Conservation (phyloP, 2,888 invertebrate species). For the Nymphalis c-album region DNA sequence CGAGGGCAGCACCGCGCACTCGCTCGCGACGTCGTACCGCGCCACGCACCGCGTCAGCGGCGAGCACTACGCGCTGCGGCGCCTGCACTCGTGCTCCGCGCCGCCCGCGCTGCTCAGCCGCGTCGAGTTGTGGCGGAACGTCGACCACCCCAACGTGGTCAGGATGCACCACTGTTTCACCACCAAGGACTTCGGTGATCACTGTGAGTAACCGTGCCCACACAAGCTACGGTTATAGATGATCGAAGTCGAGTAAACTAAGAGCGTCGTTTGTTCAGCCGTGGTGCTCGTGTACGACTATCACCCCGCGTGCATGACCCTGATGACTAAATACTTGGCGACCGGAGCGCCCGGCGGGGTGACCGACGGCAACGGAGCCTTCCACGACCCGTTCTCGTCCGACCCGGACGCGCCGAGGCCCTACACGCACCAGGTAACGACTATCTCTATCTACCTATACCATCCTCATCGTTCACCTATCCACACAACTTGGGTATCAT, state of each 20-base stretch:
- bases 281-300: slow-evolving; percentile 98
- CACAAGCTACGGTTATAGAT: too few relatives aligned
- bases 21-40: slow-evolving; percentile 93
- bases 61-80: slow-evolving; percentile 89
- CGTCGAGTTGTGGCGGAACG: slow-evolving; percentile 97
- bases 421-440: slow-evolving; percentile 86
- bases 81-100: slow-evolving; percentile 3
- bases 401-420: slow-evolving; percentile 91
- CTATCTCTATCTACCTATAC: not conserved
- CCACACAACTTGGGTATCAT: too few relatives aligned
- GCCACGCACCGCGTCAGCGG: slow-evolving; percentile 94
- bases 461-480: too few relatives aligned
- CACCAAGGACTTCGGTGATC: slow-evolving; percentile 97
- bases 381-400: slow-evolving; percentile 86
- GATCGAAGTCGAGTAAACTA: too few relatives aligned
- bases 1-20: slow-evolving; percentile 85
- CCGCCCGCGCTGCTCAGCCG: slow-evolving; percentile 83
- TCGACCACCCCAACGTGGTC: slow-evolving; percentile 97
- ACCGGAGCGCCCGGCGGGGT: slow-evolving; percentile 56
- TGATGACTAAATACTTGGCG: slow-evolving; percentile 92
- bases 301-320: slow-evolving; percentile 94
- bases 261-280: slow-evolving; percentile 78
- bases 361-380: slow-evolving; percentile 54
- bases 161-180: slow-evolving; percentile 95
- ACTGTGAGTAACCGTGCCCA: slow-evolving; percentile 86